phyloP scores from a whole-genome alignment of 1,140 invertebrate species.

The Oryctes rhinoceros region DNA sequence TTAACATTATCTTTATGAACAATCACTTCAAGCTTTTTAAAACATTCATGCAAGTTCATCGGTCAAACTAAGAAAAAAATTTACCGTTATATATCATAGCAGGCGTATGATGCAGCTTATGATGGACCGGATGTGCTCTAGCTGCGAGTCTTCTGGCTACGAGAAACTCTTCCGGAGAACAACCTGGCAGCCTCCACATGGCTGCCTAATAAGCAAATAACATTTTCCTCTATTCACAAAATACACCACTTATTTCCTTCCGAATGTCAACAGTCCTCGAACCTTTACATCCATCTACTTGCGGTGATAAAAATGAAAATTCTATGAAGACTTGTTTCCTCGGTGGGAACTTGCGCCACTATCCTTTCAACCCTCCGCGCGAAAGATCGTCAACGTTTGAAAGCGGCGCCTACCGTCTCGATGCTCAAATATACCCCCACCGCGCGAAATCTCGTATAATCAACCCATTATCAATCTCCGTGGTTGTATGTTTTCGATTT shows the following conservation, averaged over 20 bases:
- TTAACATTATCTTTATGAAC: too few relatives aligned
- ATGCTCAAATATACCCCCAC: slow-evolving; percentile 35
- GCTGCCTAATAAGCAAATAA: slow-evolving; percentile 38
- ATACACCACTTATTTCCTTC: not conserved
- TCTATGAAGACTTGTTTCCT: not conserved
- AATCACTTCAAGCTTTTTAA: too few relatives aligned
- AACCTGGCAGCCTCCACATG: slow-evolving; percentile 42
- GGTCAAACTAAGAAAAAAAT: too few relatives aligned
- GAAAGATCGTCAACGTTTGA: slow-evolving; percentile 26
- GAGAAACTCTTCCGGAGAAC: slow-evolving; percentile 39
- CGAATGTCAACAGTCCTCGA: not conserved
- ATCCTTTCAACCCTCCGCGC: not conserved
- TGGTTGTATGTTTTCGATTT: not conserved
- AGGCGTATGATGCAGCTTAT: slow-evolving; percentile 32
- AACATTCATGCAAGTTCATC: too few relatives aligned
- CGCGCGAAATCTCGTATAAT: not conserved
- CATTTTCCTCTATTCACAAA: slow-evolving; percentile 34
- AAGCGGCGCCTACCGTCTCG: slow-evolving; percentile 33
- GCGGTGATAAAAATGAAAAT: not conserved
- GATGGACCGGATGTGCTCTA: slow-evolving; percentile 33
- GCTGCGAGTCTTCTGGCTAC: slow-evolving; percentile 36
- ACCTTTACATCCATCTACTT: not conserved
- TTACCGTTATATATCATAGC: slow-evolving; percentile 49
- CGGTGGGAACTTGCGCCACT: not conserved
- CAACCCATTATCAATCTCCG: slow-evolving; percentile 12